These are phyloP conservation scores for Glandiceps talaboti DNA, from an alignment of 53 echinoderm and acorn worm genomes.

Conservation along the genomic window DNA sequence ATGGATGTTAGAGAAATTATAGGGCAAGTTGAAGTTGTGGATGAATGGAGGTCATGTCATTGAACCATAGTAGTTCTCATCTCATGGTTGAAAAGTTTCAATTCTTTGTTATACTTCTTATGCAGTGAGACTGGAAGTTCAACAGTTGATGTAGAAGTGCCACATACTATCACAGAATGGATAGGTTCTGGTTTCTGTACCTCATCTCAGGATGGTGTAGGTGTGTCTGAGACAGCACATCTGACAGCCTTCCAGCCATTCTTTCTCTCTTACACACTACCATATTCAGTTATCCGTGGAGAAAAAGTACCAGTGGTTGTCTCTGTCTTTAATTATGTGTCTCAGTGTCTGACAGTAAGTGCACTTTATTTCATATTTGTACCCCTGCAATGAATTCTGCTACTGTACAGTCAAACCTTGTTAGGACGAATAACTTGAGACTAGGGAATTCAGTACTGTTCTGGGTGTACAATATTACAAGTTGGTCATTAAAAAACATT, in stretches of 20 bases:
- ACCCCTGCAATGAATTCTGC: background rate
- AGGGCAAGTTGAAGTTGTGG: constrained; percentile 42
- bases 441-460: no score
- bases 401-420: no score
- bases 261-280: constrained; percentile 50
- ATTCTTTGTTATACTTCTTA: background rate
- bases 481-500: no score
- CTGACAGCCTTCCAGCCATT: constrained; percentile 53
- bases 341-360: constrained; percentile 60
- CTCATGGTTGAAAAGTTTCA: background rate
- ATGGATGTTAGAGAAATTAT: constrained; percentile 56
- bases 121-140: constrained; percentile 34
- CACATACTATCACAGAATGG: constrained; percentile 96
- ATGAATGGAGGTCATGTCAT: background rate
- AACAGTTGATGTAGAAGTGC: constrained; percentile 41
- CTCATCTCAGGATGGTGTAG: constrained; percentile 49
- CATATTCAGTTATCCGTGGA: constrained; percentile 72
- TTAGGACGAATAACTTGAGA: no score
- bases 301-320: constrained; percentile 47
- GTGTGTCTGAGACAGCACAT: constrained; percentile 48
- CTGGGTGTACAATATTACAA: no score
- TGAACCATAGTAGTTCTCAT: background rate
- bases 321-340: constrained; percentile 52
- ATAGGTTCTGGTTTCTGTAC: constrained; percentile 82
- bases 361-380: no score